Base-by-base conservation (phyloP, 2,888 invertebrate genomes). In the Sesia apiformis region DNA sequence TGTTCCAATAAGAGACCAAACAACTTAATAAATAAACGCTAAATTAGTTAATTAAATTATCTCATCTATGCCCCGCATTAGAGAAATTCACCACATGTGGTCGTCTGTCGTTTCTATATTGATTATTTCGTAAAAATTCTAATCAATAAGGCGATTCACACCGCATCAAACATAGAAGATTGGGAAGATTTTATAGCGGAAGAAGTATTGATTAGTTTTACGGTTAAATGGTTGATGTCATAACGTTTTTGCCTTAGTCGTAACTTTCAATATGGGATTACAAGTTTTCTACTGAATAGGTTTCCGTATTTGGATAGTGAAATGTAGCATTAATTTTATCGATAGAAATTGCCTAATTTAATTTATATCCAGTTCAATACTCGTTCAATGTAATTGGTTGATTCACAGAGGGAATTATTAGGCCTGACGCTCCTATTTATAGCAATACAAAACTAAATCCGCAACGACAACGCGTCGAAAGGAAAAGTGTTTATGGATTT, bases 151-250 rank as follows among this genome's bases (percentile, higher is more conserved):
- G 49, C 55, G 56, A 53, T 61, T 59, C 58, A 60, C 60, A 56
- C 56, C 53, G 57, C 1, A 42, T 3, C 42, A 42, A 42, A 6
- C 5, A 3, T 49, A 55, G 56, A 53, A 58, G 51, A 56, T 66
- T 67, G 66, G 66, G 61, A 69, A 70, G 69, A 72, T 65, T 57
- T 51, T 41, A 57, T 64, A 64, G 63, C 73, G 70, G 73, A 68
- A 68, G 69, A 64, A 55, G 56, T 51, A 53, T 57, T 63, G 57
- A 65, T 66, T 68, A 66, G 61, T 58, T 64, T 60, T 62, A 69
- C 64, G 56, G 63, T 56, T 54, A 55, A 57, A 54, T 53, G 60
- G 62, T 63, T 42, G 42, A 42, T 42, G 42, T 42, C 42, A 42
- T 42, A 42, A 42, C 42, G 23, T 23, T 23, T 23, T 23, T 23